Percentiles rank a stretch among this genome's conserved stretches.
phyloP scores from a whole-genome alignment of 2,113 vertebrate species.

The Sarotherodon lohbergeri region DNA sequence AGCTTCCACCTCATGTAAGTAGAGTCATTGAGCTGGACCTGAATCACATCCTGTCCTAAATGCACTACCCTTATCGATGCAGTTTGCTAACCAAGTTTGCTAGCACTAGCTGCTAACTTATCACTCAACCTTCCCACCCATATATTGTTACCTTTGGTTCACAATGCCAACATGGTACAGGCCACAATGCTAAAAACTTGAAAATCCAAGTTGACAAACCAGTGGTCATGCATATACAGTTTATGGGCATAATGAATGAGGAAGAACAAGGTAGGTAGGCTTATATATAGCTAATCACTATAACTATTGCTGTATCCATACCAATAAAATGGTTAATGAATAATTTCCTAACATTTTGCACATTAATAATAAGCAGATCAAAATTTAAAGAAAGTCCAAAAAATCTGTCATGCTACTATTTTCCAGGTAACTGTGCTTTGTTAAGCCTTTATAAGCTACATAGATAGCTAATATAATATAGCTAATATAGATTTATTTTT shows the following conservation, averaged over 20 bases:
- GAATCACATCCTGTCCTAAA: neutral
- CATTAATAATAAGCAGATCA: neutral
- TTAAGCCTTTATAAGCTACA: neutral
- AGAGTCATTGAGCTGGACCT: neutral
- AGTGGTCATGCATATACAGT: neutral
- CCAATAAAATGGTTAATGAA: neutral
- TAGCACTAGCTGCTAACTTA: neutral
- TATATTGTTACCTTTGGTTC: neutral
- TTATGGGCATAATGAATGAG: neutral
- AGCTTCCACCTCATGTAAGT: neutral
- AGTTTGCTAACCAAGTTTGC: neutral
- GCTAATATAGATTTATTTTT: neutral
- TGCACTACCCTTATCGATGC: neutral
- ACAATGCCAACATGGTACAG: neutral
- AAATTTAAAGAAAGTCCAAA: neutral
- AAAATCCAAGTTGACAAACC: neutral
- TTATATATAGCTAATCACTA: neutral
- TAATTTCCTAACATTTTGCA: neutral
- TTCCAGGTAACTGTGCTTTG: neutral
- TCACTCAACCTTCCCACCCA: neutral
- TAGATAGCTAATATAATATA: neutral
- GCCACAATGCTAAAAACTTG: neutral
- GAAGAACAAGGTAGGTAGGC: neutral
- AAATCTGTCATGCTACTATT: neutral
- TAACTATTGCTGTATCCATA: neutral